phyloP scores from a whole-genome alignment of 2,888 invertebrate genomes.

The Cataglyphis altisquamis region DNA sequence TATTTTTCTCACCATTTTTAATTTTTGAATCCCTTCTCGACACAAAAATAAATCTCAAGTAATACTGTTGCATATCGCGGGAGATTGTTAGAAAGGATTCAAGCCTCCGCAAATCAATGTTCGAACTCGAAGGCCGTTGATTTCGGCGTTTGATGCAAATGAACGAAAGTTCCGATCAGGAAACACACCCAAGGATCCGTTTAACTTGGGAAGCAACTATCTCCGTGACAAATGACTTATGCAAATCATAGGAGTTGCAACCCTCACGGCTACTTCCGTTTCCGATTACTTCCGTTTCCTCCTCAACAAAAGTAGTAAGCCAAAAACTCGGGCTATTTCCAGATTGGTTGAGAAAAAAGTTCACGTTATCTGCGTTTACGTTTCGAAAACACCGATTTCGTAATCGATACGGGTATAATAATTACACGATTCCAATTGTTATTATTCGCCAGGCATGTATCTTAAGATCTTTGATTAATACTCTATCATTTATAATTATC shows the following conservation, averaged over 20 bases:
- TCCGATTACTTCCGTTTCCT: conserved; percentile 62
- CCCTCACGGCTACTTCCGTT: conserved; percentile 58
- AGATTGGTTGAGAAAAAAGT: background rate
- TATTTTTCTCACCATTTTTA: background rate
- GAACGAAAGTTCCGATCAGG: conserved; percentile 66
- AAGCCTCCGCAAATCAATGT: conserved; percentile 3
- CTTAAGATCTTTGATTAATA: background rate
- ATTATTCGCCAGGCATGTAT: background rate
- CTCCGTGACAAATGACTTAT: conserved; percentile 65
- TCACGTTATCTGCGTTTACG: background rate
- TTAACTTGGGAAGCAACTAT: conserved; percentile 61
- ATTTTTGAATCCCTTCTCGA: background rate
- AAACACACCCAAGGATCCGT: conserved; percentile 68
- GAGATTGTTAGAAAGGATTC: conserved; percentile 15
- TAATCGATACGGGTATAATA: background rate
- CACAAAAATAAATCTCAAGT: background rate
- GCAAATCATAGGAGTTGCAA: conserved; percentile 51
- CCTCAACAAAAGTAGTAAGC: conserved; percentile 10
- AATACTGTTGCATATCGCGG: background rate
- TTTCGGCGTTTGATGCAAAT: conserved; percentile 63
- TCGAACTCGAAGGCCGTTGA: conserved; percentile 45
- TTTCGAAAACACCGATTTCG: background rate
- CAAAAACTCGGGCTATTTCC: background rate
- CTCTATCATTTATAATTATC: background rate
- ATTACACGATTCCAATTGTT: background rate